A percentile compares a stretch with the other conserved stretches of the same genome.
phyloP scores from a whole-genome alignment of 2,888 invertebrate genomes.

The Nasonovia ribisnigri region DNA sequence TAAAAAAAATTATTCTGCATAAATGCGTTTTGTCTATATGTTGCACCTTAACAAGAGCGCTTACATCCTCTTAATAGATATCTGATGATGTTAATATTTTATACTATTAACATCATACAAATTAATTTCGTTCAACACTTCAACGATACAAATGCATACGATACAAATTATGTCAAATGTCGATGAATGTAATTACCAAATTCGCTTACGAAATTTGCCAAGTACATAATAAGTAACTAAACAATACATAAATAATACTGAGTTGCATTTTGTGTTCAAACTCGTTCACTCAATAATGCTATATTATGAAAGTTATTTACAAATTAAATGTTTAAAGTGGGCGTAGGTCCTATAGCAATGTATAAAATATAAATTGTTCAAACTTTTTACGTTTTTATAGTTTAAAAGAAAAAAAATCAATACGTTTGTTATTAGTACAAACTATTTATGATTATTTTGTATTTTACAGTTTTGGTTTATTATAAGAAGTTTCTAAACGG shows the following conservation, averaged over 20 bases:
- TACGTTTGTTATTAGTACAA: neutral
- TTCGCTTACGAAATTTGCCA: neutral
- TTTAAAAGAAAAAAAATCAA: neutral
- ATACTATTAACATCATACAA: neutral
- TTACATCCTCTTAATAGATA: neutral
- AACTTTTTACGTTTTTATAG: neutral
- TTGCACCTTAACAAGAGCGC: too few relatives aligned
- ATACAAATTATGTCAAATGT: neutral
- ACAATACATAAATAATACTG: neutral
- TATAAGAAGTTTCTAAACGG: neutral
- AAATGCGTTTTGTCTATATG: too few relatives aligned
- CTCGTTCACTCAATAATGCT: neutral
- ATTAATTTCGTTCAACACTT: neutral
- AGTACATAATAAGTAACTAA: neutral
- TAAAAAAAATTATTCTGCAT: too few relatives aligned
- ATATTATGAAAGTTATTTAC: neutral
- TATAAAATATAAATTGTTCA: neutral
- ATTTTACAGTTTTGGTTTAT: neutral
- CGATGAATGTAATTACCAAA: neutral
- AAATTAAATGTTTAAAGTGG: neutral
- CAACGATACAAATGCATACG: neutral
- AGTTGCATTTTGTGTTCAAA: neutral
- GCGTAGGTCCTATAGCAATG: neutral
- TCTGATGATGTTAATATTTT: neutral
- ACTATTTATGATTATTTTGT: neutral